Base-by-base conservation (phyloP, 2,888 invertebrate genomes). In the Lithophane semibrunnea region DNA sequence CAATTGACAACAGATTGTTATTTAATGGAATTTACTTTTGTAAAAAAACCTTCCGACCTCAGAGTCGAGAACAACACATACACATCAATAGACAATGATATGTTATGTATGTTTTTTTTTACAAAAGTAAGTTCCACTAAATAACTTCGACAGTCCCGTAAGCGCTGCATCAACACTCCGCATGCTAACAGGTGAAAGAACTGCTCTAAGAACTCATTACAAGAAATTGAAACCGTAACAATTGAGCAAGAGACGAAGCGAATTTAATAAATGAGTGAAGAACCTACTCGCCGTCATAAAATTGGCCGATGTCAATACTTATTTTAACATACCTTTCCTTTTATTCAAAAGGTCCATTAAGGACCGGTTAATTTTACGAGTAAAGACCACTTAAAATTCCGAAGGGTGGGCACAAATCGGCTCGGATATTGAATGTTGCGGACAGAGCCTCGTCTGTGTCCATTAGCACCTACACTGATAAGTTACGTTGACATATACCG, bases 381-480 rank as follows among this genome's bases (percentile, higher is more conserved):
- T 90, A 88, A 88, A 86, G 88, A 90, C 90, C 93, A 93, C 93
- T 93, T 93, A 92, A 94, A 91, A 93, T 93, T 92, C 92, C 90
- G 83, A 86, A 89, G 89, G 92, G 91, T 91, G 91, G 89, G 88
- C 92, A 92, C 91, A 92, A 94, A 95, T 94, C 92, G 90, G 91
- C 91, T 94, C 94, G 94, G 95, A 94, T 94, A 94, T 94, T 92
- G 92, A 92, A 92, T 91, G 91, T 92, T 91, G 90, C 93, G 92
- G 92, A 92, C 92, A 88, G 89, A 90, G 89, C 88, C 88, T 88
- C 86, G 88, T 88, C 88, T 90, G 88, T 90, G 90, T 90, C 93
- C 95, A 95, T 95, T 95, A 95, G 92, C 95, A 94, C 93, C 93
- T 92, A 88, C 84, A 89, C 93, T 93, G 93, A 93, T 92, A 91